Evolutionary conservation across 2,888 invertebrate species (phyloP).

Genomic region (Tillus elongatus): DNA sequence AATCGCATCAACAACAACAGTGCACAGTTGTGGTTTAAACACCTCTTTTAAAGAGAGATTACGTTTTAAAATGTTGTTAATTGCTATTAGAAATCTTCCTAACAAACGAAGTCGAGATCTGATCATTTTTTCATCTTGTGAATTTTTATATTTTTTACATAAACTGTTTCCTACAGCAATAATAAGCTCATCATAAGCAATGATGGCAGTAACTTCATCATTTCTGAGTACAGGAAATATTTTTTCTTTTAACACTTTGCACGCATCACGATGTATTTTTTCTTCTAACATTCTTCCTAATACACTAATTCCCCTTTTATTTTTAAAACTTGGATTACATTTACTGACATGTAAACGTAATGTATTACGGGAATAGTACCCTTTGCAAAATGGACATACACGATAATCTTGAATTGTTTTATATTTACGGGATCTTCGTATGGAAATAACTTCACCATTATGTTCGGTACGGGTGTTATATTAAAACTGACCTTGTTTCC

Average conservation of each 20-base stretch:
- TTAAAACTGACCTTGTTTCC: too few relatives aligned
- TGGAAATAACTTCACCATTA: too few relatives aligned
- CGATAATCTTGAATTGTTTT: not conserved
- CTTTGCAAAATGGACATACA: conserved; percentile 3
- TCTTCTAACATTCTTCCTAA: not conserved
- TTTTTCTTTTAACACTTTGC: too few relatives aligned
- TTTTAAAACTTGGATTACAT: not conserved
- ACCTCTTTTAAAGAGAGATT: not conserved
- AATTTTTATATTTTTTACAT: too few relatives aligned
- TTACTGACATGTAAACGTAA: not conserved
- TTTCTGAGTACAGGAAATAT: too few relatives aligned
- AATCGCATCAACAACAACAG: not conserved
- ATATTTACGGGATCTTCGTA: too few relatives aligned
- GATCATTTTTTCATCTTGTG: conserved; percentile 4
- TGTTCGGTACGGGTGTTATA: too few relatives aligned
- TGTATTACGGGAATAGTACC: not conserved
- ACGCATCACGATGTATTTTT: not conserved
- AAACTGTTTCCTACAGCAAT: not conserved
- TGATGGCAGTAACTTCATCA: too few relatives aligned
- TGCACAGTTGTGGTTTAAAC: not conserved
- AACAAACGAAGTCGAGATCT: not conserved
- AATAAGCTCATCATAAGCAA: too few relatives aligned
- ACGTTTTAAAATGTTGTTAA: not conserved
- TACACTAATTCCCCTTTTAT: not conserved
- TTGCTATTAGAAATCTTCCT: not conserved